Conservation (phyloP, 1,140 invertebrate genomes). For the Pseudomyrmex pallidus region DNA sequence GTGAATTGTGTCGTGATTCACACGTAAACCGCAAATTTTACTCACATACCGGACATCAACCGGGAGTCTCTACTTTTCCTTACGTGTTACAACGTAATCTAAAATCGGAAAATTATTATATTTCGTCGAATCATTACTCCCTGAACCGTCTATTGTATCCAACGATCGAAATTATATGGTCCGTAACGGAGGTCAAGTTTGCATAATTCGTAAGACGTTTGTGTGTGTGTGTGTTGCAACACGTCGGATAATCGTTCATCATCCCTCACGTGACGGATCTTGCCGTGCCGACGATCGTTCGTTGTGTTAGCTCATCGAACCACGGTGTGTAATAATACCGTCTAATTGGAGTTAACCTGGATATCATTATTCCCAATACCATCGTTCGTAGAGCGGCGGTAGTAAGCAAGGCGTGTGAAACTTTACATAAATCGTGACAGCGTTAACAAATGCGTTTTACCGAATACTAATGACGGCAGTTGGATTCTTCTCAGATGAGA, state of each 20-base stretch:
- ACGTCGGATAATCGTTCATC: slow-evolving; percentile 26
- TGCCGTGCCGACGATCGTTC: slow-evolving; percentile 17
- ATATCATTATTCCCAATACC: slow-evolving; percentile 34
- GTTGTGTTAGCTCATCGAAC: slow-evolving; percentile 14
- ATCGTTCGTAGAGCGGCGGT: neutral
- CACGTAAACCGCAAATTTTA: slow-evolving; percentile 6
- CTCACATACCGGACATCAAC: neutral
- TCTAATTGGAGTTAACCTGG: slow-evolving; percentile 43
- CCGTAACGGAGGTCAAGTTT: slow-evolving; percentile 29
- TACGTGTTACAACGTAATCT: no score
- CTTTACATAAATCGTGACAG: slow-evolving; percentile 39
- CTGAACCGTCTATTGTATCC: neutral
- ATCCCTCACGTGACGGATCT: slow-evolving; percentile 2
- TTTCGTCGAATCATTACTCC: slow-evolving; percentile 4
- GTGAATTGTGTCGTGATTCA: slow-evolving; percentile 14
- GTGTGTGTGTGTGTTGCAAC: neutral
- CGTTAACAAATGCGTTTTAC: slow-evolving; percentile 28
- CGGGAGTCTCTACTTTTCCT: no score
- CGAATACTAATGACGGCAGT: slow-evolving; percentile 19
- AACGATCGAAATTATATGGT: slow-evolving; percentile 29
- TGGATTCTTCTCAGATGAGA: neutral
- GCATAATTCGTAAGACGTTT: slow-evolving; percentile 24
- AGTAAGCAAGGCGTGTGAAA: neutral
- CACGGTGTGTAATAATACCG: slow-evolving; percentile 20
- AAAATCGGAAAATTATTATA: slow-evolving; percentile 34